Base-by-base conservation (phyloP, 2,113 vertebrate species). In the Globicephala melas region DNA sequence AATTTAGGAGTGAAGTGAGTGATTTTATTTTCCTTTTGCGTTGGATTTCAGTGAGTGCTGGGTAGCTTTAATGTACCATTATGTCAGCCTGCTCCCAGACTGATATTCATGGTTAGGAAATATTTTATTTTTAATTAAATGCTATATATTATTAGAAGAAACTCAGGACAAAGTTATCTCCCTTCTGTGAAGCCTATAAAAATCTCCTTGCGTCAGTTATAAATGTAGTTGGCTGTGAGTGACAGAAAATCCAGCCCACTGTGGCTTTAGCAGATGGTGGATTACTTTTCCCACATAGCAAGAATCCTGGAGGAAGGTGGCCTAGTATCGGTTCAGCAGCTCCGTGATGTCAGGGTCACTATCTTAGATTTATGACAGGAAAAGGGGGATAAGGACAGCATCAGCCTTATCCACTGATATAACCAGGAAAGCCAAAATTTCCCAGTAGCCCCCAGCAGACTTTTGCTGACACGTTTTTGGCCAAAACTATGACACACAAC, bases 101-200 rank as follows among this genome's bases (percentile, higher is more conserved):
- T 87, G 80, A 85, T 74, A 71, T 50, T 87, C 50, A 71, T 38
- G 33, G 50, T 41, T 85, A 70, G 41, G 33, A 94, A 84, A 67
- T 89, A 55, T 67, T 91, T 97, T 60, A 89, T 79, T 91, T 93
- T 95, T 84, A 80, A 93, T 88, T 97, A 89, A 93, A 67, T 95
- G 58, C 58, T 84, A 7, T 63, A 13, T 77, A 67, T 89, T 89
- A 41, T 84, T 95, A 47, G 63, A 89, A 95, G 89, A 87, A 85
- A 76, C 55, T 70, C 50, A 93, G 17, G 60, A 71, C 33, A 8
- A 87, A 83, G 38, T 53, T 96, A 20, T 80, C 50, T 92, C 21
- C 36, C 63, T 96, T 92, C 68, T 67, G 62, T 71, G 58, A 94
- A 95, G 47, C 44, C 53, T n/a, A 53, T 91, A 62, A 79, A 82